Base-by-base conservation (phyloP, 2,113 vertebrate species). In the Aegithalos caudatus region DNA sequence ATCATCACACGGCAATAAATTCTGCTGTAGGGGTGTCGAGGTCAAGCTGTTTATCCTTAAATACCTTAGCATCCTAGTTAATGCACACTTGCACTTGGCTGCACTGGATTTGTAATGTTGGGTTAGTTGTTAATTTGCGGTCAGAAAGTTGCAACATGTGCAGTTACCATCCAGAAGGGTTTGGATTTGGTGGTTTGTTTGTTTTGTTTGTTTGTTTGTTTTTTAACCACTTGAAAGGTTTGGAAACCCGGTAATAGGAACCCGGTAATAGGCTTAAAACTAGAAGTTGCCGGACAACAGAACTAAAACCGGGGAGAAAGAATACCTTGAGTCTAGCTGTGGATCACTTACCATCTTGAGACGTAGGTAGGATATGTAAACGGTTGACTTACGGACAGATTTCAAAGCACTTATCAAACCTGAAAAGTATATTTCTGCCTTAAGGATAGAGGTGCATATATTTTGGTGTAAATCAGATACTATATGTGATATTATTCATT, bases 321-420 rank as follows among this genome's bases (percentile, higher is more conserved):
- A 84, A n/a, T 22, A 4, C 37, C 45, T 48, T 40, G 28, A 17
- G 9, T 69, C 5, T 14, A 21, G 12, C 29, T 42, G 37, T 81
- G 54, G 8, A n/a, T 80, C 35, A 7, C 14, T 72, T 64, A 11
- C 24, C 9, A 5, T 37, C 23, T 45, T 3, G 2, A 12, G 44
- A 45, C 57, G 12, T 40, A 24, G 19, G n/a, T 3, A 33, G 70
- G 51, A 18, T 50, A 14, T 8, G 11, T 38, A 20, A 84, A 15
- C 11, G 4, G 6, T 17, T 56, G 35, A n/a, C 3, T 47, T 73
- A 14, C 0, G 3, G 21, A 22, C 3, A n/a, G 40, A 28, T 74
- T 74, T 45, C 42, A 48, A 70, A 84, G 61, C 60, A 37, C n/a
- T 50, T 64, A 62, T 21, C 31, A 80, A 76, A 51, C 45, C 35